A percentile compares a stretch with the other conserved stretches of the same genome.
These are phyloP conservation scores for Hetaerina titia DNA, from an alignment of 2,888 invertebrate genomes.

Conservation along the genomic window DNA sequence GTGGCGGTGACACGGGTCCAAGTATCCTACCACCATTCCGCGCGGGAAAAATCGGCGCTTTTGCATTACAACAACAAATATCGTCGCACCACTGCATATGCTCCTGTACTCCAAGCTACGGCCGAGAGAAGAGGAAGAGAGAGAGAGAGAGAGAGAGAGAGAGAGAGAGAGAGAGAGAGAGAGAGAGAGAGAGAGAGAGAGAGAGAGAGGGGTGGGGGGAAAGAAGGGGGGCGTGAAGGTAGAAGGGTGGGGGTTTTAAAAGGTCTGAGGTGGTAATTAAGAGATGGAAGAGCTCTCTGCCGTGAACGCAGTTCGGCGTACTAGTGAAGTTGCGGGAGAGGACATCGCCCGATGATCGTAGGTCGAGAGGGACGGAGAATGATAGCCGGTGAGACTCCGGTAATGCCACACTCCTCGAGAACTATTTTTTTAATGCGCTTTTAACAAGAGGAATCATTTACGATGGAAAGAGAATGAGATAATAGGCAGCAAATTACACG, in stretches of 20 bases:
- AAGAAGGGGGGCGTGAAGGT: not conserved
- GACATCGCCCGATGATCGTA: not conserved
- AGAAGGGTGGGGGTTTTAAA: not conserved
- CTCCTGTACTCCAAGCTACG: not conserved
- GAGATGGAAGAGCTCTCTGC: not conserved
- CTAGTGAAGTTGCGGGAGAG: not conserved
- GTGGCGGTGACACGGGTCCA: not conserved
- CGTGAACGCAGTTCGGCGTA: slow-evolving; percentile 24
- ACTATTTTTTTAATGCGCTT: slow-evolving; percentile 24
- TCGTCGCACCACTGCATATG: not conserved
- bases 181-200: not conserved
- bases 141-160: not conserved
- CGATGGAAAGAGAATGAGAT: not conserved
- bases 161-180: not conserved
- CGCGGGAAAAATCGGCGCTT: not conserved
- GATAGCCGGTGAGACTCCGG: slow-evolving; percentile 8
- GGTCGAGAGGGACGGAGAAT: not conserved
- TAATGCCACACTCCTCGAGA: not conserved
- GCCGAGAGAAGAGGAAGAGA: not conserved
- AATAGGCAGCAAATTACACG: not conserved
- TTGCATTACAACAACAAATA: not conserved
- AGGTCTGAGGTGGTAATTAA: not conserved
- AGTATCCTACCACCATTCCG: not conserved
- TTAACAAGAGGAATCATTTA: slow-evolving; percentile 27
- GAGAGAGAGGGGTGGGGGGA: too few relatives aligned